phyloP scores from a whole-genome alignment of 2,797 vertebrate species.

The Melanotaenia maccullochi region DNA sequence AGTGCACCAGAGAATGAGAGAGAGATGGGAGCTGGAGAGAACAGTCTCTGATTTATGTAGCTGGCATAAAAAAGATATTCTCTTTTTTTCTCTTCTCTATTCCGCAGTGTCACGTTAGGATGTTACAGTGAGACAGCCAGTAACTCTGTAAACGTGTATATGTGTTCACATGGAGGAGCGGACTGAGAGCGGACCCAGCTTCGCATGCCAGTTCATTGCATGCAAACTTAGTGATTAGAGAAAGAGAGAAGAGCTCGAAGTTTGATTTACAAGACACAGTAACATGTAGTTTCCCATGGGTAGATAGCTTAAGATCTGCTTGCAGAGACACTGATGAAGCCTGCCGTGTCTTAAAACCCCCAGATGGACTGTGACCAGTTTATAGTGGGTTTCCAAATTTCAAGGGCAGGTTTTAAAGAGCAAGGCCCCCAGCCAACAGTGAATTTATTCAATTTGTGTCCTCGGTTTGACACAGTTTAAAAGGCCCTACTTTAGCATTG shows the following conservation, averaged over 20 bases:
- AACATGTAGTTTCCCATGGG: constrained; percentile 38
- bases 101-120: constrained; percentile 54
- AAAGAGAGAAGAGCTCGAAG: constrained; percentile 37
- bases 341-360: constrained; percentile 34
- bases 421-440: constrained; percentile 16
- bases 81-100: constrained; percentile 36
- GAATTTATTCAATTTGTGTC: constrained; percentile 39
- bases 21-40: constrained; percentile 42
- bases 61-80: constrained; percentile 53
- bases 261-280: constrained; percentile 58
- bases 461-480: constrained; percentile 35
- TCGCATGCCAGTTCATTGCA: constrained; percentile 59
- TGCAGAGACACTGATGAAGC: constrained; percentile 34
- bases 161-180: constrained; percentile 21
- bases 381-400: constrained; percentile 49
- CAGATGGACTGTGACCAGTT: constrained; percentile 52
- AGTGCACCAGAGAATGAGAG: constrained; percentile 43
- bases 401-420: constrained; percentile 34
- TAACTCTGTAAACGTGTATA: constrained; percentile 31
- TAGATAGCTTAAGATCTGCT: constrained; percentile 41
- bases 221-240: constrained; percentile 58
- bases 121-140: constrained; percentile 43
- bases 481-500: constrained; percentile 9
- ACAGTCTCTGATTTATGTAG: constrained; percentile 52
- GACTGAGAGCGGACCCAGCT: constrained; percentile 53